Conservation (phyloP, 2,888 invertebrate genomes). For the Teleogryllus oceanicus region DNA sequence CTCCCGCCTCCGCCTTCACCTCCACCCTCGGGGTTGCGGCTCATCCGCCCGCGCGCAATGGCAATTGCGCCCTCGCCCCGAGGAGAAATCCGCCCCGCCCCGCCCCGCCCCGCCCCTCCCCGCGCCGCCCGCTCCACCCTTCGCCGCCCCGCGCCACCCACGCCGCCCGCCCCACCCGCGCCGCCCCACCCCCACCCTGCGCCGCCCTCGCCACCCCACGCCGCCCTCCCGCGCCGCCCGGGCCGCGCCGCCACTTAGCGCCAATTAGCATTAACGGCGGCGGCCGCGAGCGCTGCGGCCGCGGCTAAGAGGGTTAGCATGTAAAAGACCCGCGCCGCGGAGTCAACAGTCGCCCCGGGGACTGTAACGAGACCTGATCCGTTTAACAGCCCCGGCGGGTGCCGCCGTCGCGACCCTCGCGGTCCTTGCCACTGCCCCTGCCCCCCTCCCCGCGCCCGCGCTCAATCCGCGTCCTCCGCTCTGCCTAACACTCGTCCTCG, state of each 20-base stretch:
- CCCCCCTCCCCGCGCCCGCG: background rate
- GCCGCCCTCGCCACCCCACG: background rate
- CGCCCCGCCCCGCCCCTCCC: no score
- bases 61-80: no score
- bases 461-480: background rate
- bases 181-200: background rate
- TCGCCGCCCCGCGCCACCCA: no score
- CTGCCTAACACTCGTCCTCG: background rate
- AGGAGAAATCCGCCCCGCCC: no score
- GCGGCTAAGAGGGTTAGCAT: background rate
- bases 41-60: no score
- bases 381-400: background rate
- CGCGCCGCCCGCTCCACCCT: no score
- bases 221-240: background rate
- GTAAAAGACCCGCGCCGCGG: background rate
- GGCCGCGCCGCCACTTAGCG: background rate
- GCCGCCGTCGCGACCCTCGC: background rate
- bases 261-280: constrained; percentile 7
- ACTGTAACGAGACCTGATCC: constrained; percentile 18
- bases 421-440: background rate
- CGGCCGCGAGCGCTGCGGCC: background rate
- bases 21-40: no score
- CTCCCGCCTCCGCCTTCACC: no score
- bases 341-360: constrained; percentile 18
- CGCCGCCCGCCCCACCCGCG: background rate